phyloP scores from a whole-genome alignment of 2,797 vertebrate genomes.

The Luscinia luscinia region DNA sequence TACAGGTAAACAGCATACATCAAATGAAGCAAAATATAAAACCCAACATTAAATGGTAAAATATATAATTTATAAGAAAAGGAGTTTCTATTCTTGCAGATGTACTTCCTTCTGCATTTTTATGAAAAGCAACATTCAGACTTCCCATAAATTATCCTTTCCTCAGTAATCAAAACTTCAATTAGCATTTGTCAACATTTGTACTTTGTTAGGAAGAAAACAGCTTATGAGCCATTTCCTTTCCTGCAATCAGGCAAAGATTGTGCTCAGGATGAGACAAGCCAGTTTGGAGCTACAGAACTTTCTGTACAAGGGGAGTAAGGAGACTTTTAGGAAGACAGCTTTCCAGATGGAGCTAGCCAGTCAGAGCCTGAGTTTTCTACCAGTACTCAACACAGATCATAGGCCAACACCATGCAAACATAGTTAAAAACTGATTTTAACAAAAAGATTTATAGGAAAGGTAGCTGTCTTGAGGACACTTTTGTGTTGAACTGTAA shows the following conservation, averaged over 20 bases:
- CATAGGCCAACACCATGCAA: background rate
- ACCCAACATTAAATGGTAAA: background rate
- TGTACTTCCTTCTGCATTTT: background rate
- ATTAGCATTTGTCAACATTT: constrained; percentile 25
- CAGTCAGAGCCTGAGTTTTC: background rate
- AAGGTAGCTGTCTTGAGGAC: background rate
- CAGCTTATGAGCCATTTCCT: constrained; percentile 13
- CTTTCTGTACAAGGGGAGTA: background rate
- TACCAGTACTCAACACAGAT: background rate
- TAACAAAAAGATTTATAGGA: background rate
- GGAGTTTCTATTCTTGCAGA: background rate
- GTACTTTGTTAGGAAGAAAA: constrained; percentile 17
- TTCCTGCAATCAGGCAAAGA: constrained; percentile 10
- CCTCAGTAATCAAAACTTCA: constrained; percentile 10
- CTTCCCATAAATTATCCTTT: background rate
- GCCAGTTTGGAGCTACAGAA: background rate
- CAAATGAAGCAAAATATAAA: background rate
- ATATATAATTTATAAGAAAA: background rate
- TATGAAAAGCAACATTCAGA: background rate
- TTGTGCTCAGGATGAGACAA: constrained; percentile 7
- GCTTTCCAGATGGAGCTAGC: background rate
- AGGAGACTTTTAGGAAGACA: background rate
- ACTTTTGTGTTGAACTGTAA: background rate
- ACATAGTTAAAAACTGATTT: background rate
- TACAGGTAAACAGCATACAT: background rate